Conservation (phyloP, 2,113 vertebrate species). For the Motacilla alba region DNA sequence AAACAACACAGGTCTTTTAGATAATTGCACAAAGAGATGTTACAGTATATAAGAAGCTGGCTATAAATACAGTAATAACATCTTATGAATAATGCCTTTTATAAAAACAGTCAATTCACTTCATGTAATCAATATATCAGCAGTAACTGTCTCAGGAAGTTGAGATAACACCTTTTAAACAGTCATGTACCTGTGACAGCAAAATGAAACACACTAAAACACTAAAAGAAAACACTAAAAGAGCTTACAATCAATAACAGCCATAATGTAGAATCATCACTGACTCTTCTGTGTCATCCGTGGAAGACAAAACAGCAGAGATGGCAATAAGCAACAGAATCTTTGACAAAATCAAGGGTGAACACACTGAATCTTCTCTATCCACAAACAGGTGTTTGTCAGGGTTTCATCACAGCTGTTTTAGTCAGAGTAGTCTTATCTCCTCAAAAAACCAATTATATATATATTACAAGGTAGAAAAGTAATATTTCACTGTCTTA, state of each 20-base stretch:
- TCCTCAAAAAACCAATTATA: not conserved
- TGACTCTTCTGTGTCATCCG: not conserved
- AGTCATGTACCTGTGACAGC: not conserved
- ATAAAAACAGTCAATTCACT: not conserved
- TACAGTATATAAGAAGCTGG: not conserved
- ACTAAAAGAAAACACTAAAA: not conserved
- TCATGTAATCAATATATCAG: not conserved
- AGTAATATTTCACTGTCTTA: not conserved
- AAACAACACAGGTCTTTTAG: fast-evolving
- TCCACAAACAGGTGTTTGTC: not conserved
- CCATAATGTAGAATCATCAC: not conserved
- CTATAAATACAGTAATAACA: not conserved
- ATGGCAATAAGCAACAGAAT: not conserved
- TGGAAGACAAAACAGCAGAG: not conserved
- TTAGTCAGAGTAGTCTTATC: not conserved
- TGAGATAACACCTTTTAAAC: not conserved
- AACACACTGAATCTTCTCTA: not conserved
- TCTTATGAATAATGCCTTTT: not conserved
- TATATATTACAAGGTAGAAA: not conserved
- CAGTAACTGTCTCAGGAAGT: not conserved
- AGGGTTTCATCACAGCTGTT: not conserved
- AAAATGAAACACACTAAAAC: not conserved
- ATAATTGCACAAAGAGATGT: not conserved
- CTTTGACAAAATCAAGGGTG: not conserved
- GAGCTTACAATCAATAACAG: not conserved